phyloP scores from a whole-genome alignment of 2,797 vertebrate species.

The Pseudotriccus pelzelni region DNA sequence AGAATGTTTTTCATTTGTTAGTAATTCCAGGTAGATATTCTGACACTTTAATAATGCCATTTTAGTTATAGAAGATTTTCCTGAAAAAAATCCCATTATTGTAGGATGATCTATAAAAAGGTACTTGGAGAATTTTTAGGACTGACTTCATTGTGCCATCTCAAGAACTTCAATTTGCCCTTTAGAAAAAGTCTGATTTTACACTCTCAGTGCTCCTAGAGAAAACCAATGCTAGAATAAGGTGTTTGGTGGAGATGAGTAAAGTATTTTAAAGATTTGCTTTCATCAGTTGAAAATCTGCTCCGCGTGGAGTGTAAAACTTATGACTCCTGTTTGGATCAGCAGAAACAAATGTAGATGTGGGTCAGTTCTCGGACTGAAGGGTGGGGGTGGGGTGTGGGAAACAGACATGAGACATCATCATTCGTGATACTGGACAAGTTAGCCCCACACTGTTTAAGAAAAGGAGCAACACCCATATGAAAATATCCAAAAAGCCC shows the following conservation, averaged over 20 bases:
- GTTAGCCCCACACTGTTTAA: background rate
- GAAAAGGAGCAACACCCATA: background rate
- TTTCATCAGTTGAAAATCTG: background rate
- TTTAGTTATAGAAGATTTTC: background rate
- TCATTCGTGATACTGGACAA: background rate
- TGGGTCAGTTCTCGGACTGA: accelerated
- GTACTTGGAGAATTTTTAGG: background rate
- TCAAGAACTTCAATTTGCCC: background rate
- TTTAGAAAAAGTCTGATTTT: background rate
- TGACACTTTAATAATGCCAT: background rate
- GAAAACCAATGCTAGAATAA: background rate
- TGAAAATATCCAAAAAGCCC: background rate
- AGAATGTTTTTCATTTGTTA: background rate
- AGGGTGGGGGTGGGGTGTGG: too few species aligned
- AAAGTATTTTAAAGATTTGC: background rate
- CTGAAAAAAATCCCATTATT: background rate
- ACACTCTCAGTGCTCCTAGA: background rate
- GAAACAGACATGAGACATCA: background rate
- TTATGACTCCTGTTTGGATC: background rate
- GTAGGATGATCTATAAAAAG: background rate
- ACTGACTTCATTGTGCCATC: background rate
- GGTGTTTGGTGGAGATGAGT: background rate
- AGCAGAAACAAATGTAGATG: background rate
- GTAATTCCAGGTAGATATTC: background rate
- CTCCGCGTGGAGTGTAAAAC: accelerated